Percentiles rank a stretch among this genome's conserved stretches.
phyloP scores from a whole-genome alignment of 2,797 vertebrate genomes.

The Natrix natrix region DNA sequence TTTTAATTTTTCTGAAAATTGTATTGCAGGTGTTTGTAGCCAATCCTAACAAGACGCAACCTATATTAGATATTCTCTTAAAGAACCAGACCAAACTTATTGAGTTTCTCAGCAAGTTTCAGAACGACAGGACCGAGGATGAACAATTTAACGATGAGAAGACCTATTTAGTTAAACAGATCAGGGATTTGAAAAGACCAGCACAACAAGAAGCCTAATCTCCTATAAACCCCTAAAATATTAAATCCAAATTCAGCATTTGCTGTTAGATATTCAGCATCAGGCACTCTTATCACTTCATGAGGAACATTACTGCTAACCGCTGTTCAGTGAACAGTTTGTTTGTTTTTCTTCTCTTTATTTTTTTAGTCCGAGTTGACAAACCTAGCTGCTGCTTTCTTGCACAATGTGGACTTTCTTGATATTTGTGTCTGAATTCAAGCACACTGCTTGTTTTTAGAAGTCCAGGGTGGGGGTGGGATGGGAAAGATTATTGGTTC shows the following conservation, averaged over 20 bases:
- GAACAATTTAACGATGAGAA: conserved; percentile 99
- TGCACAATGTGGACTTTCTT: conserved; percentile 84
- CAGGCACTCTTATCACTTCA: conserved; percentile 76
- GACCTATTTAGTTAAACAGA: conserved; percentile 99
- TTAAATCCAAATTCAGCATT: conserved; percentile 81
- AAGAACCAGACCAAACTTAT: conserved; percentile 98
- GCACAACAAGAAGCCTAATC: conserved; percentile 89
- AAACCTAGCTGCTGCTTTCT: conserved; percentile 88
- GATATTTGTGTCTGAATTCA: conserved; percentile 78
- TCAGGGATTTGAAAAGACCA: conserved; percentile 97
- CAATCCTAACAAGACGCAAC: conserved; percentile 96
- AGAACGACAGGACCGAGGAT: conserved; percentile 95
- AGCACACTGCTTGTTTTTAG: conserved; percentile 72
- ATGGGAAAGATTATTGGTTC: conserved; percentile 66
- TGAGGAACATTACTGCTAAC: conserved; percentile 84
- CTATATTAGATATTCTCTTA: conserved; percentile 95
- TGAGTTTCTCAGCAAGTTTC: conserved; percentile 98
- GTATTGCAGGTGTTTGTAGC: conserved; percentile 91
- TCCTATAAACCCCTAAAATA: conserved; percentile 70
- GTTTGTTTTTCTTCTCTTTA: conserved; percentile 70
- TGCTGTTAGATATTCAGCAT: conserved; percentile 83
- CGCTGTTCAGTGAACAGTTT: conserved; percentile 84
- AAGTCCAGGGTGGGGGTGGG: conserved; percentile 64
- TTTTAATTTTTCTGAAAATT: conserved; percentile 14
- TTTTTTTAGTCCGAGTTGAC: conserved; percentile 78